These are phyloP conservation scores for Stichodactyla helianthus DNA, from an alignment of 64 coral and sea anemone genomes.

Conservation along the genomic window DNA sequence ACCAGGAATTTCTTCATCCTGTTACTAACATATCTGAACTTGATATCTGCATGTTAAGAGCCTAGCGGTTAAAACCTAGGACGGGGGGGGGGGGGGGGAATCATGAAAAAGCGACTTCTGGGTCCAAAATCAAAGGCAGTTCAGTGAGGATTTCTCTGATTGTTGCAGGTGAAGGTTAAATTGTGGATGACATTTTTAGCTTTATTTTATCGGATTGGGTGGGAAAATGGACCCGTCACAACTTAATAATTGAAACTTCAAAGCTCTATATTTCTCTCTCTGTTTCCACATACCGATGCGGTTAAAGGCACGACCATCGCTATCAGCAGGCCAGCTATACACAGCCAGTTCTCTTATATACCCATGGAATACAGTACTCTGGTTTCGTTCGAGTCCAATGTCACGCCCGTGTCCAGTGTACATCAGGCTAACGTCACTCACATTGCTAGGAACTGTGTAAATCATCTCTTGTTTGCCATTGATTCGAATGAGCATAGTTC, in stretches of 20 bases:
- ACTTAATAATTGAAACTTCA: neutral
- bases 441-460: neutral
- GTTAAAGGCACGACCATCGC: neutral
- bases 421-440: neutral
- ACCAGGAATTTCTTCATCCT: too few species aligned
- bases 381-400: neutral
- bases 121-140: too few species aligned
- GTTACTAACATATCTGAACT: too few species aligned
- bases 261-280: neutral
- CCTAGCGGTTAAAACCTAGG: too few species aligned
- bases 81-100: too few species aligned
- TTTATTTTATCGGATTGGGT: too few species aligned
- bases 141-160: too few species aligned
- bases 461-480: neutral
- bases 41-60: too few species aligned
- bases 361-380: neutral
- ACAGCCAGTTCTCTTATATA: slow-evolving; percentile 3
- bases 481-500: neutral
- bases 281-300: neutral
- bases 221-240: neutral
- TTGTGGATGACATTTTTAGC: too few species aligned
- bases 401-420: neutral
- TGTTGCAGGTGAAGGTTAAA: too few species aligned
- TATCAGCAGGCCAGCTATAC: neutral
- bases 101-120: too few species aligned